Percentiles rank a stretch among this genome's conserved stretches.
phyloP scores from a whole-genome alignment of 2,113 vertebrate species.

The Carollia perspicillata region DNA sequence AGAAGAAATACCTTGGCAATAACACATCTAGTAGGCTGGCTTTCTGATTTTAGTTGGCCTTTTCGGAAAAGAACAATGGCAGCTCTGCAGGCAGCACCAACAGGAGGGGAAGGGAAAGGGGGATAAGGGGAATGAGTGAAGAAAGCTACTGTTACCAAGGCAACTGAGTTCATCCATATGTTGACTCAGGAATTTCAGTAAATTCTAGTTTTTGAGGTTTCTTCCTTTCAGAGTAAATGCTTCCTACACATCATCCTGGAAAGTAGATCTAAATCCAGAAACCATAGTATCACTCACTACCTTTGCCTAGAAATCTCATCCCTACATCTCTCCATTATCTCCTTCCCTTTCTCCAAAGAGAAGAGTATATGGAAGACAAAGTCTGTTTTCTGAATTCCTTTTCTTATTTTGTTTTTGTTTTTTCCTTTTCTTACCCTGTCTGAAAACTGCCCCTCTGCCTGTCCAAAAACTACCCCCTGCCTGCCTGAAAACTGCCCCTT shows the following conservation, averaged over 20 bases:
- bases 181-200: slow-evolving; percentile 55
- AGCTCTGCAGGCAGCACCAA: background rate
- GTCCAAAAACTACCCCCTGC: no score
- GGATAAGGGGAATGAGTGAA: background rate
- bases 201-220: slow-evolving; percentile 39
- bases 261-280: background rate
- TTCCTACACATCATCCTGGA: background rate
- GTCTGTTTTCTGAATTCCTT: background rate
- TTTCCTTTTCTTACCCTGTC: background rate
- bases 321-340: background rate
- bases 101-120: background rate
- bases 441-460: no score
- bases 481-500: no score
- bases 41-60: background rate
- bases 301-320: background rate
- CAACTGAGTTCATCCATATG: slow-evolving; percentile 51
- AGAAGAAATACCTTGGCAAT: background rate
- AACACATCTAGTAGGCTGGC: background rate
- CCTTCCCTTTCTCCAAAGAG: background rate
- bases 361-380: background rate
- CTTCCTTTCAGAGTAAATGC: slow-evolving; percentile 33
- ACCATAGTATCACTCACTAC: background rate
- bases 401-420: background rate
- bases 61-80: background rate
- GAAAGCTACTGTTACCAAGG: slow-evolving; percentile 36